Percentiles rank a stretch among this genome's conserved stretches.
Evolutionary conservation across 2,797 vertebrate species (phyloP).

Genomic region (Chelon labrosus): DNA sequence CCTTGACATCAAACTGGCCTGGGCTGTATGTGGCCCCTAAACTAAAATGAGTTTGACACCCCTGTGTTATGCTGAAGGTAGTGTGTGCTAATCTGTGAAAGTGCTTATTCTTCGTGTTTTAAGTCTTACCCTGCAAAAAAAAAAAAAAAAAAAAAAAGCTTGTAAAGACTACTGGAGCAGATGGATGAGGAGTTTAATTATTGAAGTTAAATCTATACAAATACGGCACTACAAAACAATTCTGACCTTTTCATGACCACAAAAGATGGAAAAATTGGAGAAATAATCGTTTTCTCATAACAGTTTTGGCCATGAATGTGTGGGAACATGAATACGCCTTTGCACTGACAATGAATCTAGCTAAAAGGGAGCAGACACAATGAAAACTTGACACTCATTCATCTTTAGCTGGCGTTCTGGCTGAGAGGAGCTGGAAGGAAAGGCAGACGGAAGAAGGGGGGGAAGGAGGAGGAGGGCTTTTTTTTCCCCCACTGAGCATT

Average conservation of each 20-base stretch:
- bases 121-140: too few species aligned
- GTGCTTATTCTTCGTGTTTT: too few species aligned
- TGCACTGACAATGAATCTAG: constrained; percentile 38
- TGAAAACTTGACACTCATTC: constrained; percentile 54
- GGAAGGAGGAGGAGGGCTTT: constrained; percentile 12
- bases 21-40: too few species aligned
- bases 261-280: not conserved
- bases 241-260: constrained; percentile 7
- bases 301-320: constrained; percentile 1
- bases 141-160: too few species aligned
- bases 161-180: too few species aligned
- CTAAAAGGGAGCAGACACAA: constrained; percentile 39
- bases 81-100: too few species aligned
- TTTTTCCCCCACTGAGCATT: constrained; percentile 55
- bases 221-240: not conserved
- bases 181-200: too few species aligned
- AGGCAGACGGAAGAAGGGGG: constrained; percentile 34
- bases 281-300: constrained; percentile 9
- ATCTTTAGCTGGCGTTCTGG: constrained; percentile 57
- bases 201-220: not conserved
- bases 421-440: constrained; percentile 51
- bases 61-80: too few species aligned
- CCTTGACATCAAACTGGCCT: too few species aligned
- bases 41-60: too few species aligned
- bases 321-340: constrained; percentile 38